Evolutionary conservation across 2,113 vertebrate genomes (phyloP).

Genomic region (Syngnathoides biaculeatus): DNA sequence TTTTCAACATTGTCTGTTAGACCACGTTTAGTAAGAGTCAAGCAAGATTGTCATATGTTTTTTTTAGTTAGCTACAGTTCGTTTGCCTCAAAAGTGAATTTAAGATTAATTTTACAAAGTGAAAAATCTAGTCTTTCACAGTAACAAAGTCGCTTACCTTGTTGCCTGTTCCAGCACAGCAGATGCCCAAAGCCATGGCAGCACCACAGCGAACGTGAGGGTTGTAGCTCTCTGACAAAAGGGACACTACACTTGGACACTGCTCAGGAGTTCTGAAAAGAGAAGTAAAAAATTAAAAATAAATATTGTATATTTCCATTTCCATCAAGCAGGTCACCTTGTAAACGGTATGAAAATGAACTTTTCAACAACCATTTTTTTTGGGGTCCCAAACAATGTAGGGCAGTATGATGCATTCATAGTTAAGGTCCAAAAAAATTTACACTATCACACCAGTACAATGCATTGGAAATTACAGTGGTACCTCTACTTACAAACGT

Average conservation of each 20-base stretch:
- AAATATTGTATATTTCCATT: neutral
- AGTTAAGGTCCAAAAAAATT: too few species aligned
- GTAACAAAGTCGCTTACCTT: slow-evolving; percentile 75
- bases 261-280: slow-evolving; percentile 92
- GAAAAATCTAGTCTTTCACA: neutral
- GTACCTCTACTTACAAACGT: too few species aligned
- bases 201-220: slow-evolving; percentile 97
- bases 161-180: slow-evolving; percentile 96
- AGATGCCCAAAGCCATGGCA: slow-evolving; percentile 97
- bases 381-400: too few species aligned
- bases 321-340: neutral
- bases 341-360: too few species aligned
- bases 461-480: too few species aligned
- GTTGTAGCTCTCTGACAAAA: slow-evolving; percentile 98
- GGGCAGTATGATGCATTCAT: too few species aligned
- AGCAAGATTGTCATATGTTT: neutral
- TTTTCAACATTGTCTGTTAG: neutral
- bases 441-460: too few species aligned
- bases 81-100: neutral
- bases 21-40: neutral
- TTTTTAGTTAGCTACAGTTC: neutral
- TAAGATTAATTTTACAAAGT: neutral
- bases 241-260: slow-evolving; percentile 94
- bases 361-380: too few species aligned
- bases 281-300: slow-evolving; percentile 15